Evolutionary conservation across 1,140 invertebrate species (phyloP).

Genomic region (Proales similis): DNA sequence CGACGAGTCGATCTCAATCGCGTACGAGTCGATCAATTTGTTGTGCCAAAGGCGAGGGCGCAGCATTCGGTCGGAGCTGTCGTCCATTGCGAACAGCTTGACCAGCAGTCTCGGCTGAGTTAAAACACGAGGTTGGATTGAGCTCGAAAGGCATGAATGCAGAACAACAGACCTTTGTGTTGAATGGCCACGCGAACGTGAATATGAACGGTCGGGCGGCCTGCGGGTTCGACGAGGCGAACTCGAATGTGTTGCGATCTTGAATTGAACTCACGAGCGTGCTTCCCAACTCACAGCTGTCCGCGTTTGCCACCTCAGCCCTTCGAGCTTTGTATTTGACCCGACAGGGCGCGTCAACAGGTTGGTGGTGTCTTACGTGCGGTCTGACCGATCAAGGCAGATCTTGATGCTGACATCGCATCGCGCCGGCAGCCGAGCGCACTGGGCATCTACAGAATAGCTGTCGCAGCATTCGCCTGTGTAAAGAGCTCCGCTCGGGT

Average conservation of each 20-base stretch:
- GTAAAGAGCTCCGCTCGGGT: slow-evolving; percentile 16
- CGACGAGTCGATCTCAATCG: slow-evolving; percentile 18
- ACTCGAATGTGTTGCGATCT: slow-evolving; percentile 26
- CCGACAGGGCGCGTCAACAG: neutral
- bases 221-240: slow-evolving; percentile 17
- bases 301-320: neutral
- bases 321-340: neutral
- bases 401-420: slow-evolving; percentile 31
- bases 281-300: slow-evolving; percentile 12
- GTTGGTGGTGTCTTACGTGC: neutral
- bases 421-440: neutral
- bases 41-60: slow-evolving; percentile 1
- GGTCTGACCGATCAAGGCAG: slow-evolving; percentile 18
- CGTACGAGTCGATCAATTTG: slow-evolving; percentile 28
- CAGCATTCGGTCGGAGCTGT: slow-evolving; percentile 14
- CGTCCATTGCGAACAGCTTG: slow-evolving; percentile 26
- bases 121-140: neutral
- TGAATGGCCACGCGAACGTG: slow-evolving; percentile 9
- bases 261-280: slow-evolving; percentile 1
- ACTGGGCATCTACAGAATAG: slow-evolving; percentile 5
- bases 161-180: neutral
- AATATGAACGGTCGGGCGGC: slow-evolving; percentile 21
- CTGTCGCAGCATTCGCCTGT: slow-evolving; percentile 25
- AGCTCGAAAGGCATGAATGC: neutral
- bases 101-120: slow-evolving; percentile 30